Evolutionary conservation across 2,888 invertebrate genomes (phyloP), one percentile per base, ranked within the genome.

Genomic region (Catocala nupta): DNA sequence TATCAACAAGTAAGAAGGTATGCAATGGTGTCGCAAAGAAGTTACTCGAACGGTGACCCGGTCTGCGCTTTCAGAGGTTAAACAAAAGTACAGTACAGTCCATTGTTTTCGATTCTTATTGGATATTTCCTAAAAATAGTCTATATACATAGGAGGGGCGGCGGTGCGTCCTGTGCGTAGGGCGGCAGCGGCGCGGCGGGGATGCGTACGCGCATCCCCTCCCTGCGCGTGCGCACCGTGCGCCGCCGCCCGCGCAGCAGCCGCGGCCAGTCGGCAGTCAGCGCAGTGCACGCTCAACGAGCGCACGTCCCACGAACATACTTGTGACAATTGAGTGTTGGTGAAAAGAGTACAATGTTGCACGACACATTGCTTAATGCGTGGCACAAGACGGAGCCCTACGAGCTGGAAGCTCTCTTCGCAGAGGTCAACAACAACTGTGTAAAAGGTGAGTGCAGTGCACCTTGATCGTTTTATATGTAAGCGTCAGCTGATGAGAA

Each of bases 361-460:
- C 90, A 92, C 87, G 93, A 93, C 70, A 81, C 87, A 68, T 90
- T 90, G 90, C 84, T 82, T 68, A 67, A 68, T 64, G 82, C 81
- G 72, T 88, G 86, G 86, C 84, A 81, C 72, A 88, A 88, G 75
- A 75, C 84, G 45, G 91, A 89, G 72, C 81, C 83, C 68, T 83
- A 82, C 81, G 91, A 91, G 73, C 73, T 93, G 71, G 92, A 92
- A 55, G 90, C 88, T 51, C 80, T 92, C 70, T 89, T 93, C 57
- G 87, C 88, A 0, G 93, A 93, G 70, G 90, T 92, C 68, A 91
- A 92, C 85, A 91, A 89, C 81, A 90, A 91, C 77, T 86, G 81
- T 68, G 59, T 82, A 34, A 90, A 91, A 88, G 92, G 92, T 91
- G 70, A 82, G 84, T 71, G 34, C 51, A 9, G 45, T 39, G 25